Base-by-base conservation (phyloP, 2,113 vertebrate genomes). In the Crotophaga sulcirostris region DNA sequence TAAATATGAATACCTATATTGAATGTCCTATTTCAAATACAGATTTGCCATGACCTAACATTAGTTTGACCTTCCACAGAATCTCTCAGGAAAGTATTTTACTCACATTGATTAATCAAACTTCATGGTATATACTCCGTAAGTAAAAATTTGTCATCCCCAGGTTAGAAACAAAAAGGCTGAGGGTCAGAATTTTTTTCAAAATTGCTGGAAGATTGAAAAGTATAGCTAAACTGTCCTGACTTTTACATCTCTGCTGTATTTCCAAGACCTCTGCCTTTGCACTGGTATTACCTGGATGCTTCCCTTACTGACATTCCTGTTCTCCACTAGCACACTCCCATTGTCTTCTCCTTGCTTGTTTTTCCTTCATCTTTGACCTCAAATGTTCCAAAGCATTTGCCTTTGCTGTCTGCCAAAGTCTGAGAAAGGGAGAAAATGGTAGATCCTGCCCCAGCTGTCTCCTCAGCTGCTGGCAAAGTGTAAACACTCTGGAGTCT, bases 1-100 rank as follows among this genome's bases (percentile, higher is more conserved):
- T 93, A 95, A 96, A 89, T 62, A 95, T 13, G 90, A 94, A 84
- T 49, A 77, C 66, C 40, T 83, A 40, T 62, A 93, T 10, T 60
- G 72, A 86, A 95, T 85, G 83, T 79, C 64, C 44, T 74, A 92
- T 96, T 88, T 88, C 93, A 96, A 90, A 95, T 81, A 92, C 58
- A 84, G 84, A 78, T 93, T 89, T 91, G 36, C 90, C 47, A 40
- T 16, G 51, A 63, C 76, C 64, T 89, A 58, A 59, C 31, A 17
- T 67, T 78, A 79, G 13, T 92, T 51, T 96, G 80, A 94, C 83
- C 73, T 94, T 94, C 77, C 11, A 6, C 2, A 13, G 33, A 52
- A 44, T 78, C 45, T 75, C 66, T 88, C 56, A 91, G 42, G 49
- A 44, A 79, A 58, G 12, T 49, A 45, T 90, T 81, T 87, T 90